phyloP scores from a whole-genome alignment of 2,888 invertebrate genomes.

The Xestia ashworthii region DNA sequence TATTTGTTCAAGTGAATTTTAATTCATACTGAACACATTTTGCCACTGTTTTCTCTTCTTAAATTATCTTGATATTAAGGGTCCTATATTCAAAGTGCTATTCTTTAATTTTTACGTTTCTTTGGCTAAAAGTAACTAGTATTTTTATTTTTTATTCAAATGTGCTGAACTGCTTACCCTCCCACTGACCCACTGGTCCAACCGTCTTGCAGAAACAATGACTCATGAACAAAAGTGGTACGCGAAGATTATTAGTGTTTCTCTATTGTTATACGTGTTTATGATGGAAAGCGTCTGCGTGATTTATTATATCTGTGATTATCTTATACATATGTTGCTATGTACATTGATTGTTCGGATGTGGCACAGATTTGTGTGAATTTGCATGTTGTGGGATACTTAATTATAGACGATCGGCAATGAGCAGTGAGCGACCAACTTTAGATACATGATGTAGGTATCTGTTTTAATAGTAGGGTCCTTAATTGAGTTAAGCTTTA shows the following conservation, averaged over 20 bases:
- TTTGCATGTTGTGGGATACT: neutral
- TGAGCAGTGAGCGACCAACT: neutral
- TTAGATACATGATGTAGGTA: neutral
- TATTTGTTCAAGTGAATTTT: conserved; percentile 24
- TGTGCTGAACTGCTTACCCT: conserved; percentile 4
- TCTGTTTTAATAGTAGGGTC: neutral
- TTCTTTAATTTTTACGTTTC: neutral
- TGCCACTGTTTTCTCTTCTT: neutral
- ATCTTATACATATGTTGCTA: conserved; percentile 10
- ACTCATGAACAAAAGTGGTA: conserved; percentile 51
- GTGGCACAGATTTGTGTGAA: neutral
- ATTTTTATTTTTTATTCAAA: neutral
- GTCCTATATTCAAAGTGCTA: neutral
- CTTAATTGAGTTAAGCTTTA: neutral
- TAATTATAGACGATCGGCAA: neutral
- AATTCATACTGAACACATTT: conserved; percentile 8
- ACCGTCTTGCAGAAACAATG: conserved; percentile 41
- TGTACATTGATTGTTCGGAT: neutral
- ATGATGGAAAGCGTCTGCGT: conserved; percentile 39
- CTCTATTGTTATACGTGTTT: conserved; percentile 49
- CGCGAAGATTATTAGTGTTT: conserved; percentile 42
- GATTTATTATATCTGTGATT: conserved; percentile 31
- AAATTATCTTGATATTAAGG: neutral
- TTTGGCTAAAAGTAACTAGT: neutral
- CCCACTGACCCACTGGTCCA: conserved; percentile 51